Evolutionary conservation across 2,797 vertebrate species (phyloP).

Genomic region (Sebastes nivosus): DNA sequence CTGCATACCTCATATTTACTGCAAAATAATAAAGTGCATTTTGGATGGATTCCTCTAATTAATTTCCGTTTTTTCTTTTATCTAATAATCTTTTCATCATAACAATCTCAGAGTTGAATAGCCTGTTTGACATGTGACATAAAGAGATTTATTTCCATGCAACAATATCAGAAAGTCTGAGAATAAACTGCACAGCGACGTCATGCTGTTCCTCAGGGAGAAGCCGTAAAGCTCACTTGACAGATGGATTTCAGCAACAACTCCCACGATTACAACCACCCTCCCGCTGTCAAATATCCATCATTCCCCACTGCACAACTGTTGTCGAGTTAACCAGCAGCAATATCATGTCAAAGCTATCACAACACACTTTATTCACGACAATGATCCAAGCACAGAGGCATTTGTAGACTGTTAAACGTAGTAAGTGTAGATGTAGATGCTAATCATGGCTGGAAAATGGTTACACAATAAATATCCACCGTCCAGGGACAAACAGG

Average conservation of each 20-base stretch:
- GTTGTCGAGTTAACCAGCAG: background rate
- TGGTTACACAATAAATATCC: conserved; percentile 31
- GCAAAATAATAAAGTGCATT: background rate
- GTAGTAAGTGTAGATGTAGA: background rate
- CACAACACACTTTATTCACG: background rate
- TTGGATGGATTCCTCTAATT: background rate
- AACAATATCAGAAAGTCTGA: background rate
- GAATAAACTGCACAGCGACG: background rate
- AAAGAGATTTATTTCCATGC: background rate
- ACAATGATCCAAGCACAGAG: background rate
- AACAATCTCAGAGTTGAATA: background rate
- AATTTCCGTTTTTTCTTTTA: background rate
- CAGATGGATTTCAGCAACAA: conserved; percentile 44
- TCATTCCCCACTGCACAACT: conserved; percentile 28
- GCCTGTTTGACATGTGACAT: background rate
- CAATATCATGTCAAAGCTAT: background rate
- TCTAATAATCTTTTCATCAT: background rate
- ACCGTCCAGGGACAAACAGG: conserved; percentile 22
- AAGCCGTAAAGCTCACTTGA: conserved; percentile 17
- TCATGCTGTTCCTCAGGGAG: background rate
- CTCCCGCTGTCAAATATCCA: conserved; percentile 15
- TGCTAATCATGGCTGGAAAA: conserved; percentile 5
- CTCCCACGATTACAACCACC: conserved; percentile 13
- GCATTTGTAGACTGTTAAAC: background rate
- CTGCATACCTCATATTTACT: background rate